phyloP scores from a whole-genome alignment of 2,797 vertebrate genomes.

The Syngnathus acus region DNA sequence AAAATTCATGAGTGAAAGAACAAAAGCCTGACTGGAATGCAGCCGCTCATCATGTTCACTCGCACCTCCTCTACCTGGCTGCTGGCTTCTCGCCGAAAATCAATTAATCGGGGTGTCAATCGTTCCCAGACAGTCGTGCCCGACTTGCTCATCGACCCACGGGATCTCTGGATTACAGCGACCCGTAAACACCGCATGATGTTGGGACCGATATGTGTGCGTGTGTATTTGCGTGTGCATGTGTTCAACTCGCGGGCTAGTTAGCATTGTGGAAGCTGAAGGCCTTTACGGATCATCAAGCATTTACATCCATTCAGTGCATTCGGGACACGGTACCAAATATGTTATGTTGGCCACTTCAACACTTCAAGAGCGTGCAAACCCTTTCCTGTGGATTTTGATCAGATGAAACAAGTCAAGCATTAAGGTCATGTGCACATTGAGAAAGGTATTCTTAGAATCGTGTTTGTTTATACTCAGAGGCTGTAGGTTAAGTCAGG shows the following conservation, averaged over 20 bases:
- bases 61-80: not conserved
- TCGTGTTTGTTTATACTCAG: not conserved
- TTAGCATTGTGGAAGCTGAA: not conserved
- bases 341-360: not conserved
- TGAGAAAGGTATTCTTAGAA: not conserved
- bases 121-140: not conserved
- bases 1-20: not conserved
- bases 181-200: slow-evolving; percentile 6
- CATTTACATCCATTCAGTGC: not conserved
- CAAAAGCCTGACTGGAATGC: not conserved
- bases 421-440: not conserved
- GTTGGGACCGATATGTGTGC: not conserved
- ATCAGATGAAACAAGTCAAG: not conserved
- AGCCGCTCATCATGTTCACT: not conserved
- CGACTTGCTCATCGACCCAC: slow-evolving; percentile 4
- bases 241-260: not conserved
- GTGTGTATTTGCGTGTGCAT: not conserved
- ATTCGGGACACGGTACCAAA: not conserved
- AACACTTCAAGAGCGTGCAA: not conserved
- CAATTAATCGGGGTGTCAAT: slow-evolving; percentile 4
- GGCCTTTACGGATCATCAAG: slow-evolving; percentile 2
- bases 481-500: not conserved
- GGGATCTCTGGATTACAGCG: slow-evolving; percentile 7
- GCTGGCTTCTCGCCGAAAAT: slow-evolving; percentile 4
- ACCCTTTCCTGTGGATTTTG: not conserved